Percentiles rank a stretch among this genome's conserved stretches.
These are phyloP conservation scores for Isoperla grammatica DNA, from an alignment of 2,888 invertebrate genomes.

Conservation along the genomic window DNA sequence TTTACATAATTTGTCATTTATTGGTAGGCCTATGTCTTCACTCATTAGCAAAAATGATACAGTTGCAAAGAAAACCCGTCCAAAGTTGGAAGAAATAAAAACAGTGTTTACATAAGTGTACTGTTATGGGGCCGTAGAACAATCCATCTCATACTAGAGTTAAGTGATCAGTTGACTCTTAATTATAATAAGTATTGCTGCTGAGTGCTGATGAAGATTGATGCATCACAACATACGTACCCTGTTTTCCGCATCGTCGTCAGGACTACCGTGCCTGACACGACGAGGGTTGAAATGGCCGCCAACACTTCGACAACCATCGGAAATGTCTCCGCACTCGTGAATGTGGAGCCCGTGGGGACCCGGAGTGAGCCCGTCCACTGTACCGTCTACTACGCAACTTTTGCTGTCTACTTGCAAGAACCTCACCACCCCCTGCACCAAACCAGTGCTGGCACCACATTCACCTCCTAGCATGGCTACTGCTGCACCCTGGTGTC, in stretches of 20 bases:
- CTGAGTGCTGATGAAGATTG: too few species aligned
- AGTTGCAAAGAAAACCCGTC: too few species aligned
- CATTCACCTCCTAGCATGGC: slow-evolving; percentile 54
- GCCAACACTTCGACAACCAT: slow-evolving; percentile 57
- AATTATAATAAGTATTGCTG: too few species aligned
- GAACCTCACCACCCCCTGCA: slow-evolving; percentile 74
- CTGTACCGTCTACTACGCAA: slow-evolving; percentile 70
- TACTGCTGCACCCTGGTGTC: slow-evolving; percentile 56
- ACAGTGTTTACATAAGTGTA: too few species aligned
- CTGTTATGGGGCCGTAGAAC: too few species aligned
- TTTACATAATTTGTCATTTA: too few species aligned
- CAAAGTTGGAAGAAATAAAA: too few species aligned
- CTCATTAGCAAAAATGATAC: too few species aligned
- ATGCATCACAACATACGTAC: slow-evolving; percentile 38
- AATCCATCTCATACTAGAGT: too few species aligned
- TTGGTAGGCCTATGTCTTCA: too few species aligned
- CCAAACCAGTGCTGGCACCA: slow-evolving; percentile 44
- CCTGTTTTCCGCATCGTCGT: slow-evolving; percentile 43
- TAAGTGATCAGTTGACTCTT: too few species aligned
- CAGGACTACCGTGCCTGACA: slow-evolving; percentile 48
- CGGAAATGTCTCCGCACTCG: slow-evolving; percentile 68
- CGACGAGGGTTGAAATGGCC: slow-evolving; percentile 54
- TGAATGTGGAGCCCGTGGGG: slow-evolving; percentile 57
- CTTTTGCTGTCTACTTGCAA: slow-evolving; percentile 53
- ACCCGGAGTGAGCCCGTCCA: slow-evolving; percentile 70